These are phyloP conservation scores for Manis javanica DNA, from an alignment of 2,797 vertebrate genomes.

Conservation along the genomic window DNA sequence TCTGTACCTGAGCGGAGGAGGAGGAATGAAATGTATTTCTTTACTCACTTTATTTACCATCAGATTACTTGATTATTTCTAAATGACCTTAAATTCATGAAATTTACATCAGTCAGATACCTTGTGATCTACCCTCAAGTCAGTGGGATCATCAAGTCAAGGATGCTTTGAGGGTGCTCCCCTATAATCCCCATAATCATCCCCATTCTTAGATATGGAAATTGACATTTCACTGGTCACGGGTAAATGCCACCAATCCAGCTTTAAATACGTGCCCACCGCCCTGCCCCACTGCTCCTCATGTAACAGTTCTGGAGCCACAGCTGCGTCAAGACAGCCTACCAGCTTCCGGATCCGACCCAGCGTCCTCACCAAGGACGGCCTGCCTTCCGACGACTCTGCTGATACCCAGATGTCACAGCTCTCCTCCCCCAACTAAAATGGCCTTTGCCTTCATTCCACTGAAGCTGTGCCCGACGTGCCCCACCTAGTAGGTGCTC, in stretches of 20 bases:
- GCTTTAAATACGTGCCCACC: neutral
- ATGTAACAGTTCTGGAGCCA: neutral
- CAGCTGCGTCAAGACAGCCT: neutral
- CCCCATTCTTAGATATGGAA: neutral
- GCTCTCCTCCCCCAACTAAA: neutral
- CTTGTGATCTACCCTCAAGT: neutral
- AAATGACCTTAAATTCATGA: neutral
- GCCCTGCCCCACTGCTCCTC: neutral
- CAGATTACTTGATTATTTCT: neutral
- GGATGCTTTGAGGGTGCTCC: neutral
- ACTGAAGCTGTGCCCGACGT: neutral
- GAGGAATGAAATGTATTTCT: neutral
- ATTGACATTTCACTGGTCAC: too few relatives aligned
- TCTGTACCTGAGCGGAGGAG: neutral
- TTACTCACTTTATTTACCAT: neutral
- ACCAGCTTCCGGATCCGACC: neutral
- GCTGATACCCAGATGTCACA: neutral
- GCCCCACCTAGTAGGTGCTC: slow-evolving; percentile 42
- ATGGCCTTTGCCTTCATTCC: slow-evolving; percentile 42
- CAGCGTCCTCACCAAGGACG: neutral
- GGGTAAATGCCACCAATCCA: neutral
- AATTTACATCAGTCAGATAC: neutral
- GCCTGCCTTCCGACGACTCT: neutral
- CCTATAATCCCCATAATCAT: neutral
- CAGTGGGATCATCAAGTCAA: neutral